A percentile compares a stretch with the other conserved stretches of the same genome.
phyloP scores from a whole-genome alignment of 2,888 invertebrate genomes.

The Anorthoa munda region DNA sequence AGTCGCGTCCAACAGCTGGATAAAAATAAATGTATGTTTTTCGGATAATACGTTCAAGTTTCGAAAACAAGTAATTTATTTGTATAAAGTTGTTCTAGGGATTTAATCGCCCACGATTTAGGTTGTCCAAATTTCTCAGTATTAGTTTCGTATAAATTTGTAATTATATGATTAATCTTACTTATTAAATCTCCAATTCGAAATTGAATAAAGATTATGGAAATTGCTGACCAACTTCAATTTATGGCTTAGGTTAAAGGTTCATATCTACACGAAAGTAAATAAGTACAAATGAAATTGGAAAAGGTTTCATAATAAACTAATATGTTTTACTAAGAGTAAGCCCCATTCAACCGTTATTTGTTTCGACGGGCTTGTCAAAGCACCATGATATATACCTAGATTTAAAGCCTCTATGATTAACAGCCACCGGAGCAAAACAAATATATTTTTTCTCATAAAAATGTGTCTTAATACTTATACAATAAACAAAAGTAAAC shows the following conservation, averaged over 20 bases:
- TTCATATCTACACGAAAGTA: slow-evolving; percentile 2
- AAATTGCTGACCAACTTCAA: slow-evolving; percentile 9
- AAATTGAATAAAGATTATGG: slow-evolving; percentile 9
- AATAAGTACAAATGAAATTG: slow-evolving; percentile 14
- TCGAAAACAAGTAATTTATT: not conserved
- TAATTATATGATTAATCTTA: not conserved
- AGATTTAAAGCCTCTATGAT: slow-evolving; percentile 66
- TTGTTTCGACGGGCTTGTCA: slow-evolving; percentile 64
- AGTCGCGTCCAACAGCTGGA: too few relatives aligned
- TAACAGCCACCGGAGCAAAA: slow-evolving; percentile 53
- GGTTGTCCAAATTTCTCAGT: not conserved
- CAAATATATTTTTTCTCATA: slow-evolving; percentile 59
- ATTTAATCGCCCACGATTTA: not conserved
- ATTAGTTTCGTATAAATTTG: slow-evolving; percentile 7
- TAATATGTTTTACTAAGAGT: slow-evolving; percentile 59
- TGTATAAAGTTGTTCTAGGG: not conserved
- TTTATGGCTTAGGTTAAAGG: slow-evolving; percentile 20
- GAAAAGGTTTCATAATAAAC: slow-evolving; percentile 43
- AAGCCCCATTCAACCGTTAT: slow-evolving; percentile 58
- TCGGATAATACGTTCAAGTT: not conserved
- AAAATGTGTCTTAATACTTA: too few relatives aligned
- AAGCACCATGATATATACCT: slow-evolving; percentile 68
- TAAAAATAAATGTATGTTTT: not conserved
- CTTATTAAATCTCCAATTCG: slow-evolving; percentile 8
- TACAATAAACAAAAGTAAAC: too few relatives aligned